A percentile compares a stretch with the other conserved stretches of the same genome.
Evolutionary conservation across 1,140 invertebrate species (phyloP).

Genomic region (Conus betulinus): DNA sequence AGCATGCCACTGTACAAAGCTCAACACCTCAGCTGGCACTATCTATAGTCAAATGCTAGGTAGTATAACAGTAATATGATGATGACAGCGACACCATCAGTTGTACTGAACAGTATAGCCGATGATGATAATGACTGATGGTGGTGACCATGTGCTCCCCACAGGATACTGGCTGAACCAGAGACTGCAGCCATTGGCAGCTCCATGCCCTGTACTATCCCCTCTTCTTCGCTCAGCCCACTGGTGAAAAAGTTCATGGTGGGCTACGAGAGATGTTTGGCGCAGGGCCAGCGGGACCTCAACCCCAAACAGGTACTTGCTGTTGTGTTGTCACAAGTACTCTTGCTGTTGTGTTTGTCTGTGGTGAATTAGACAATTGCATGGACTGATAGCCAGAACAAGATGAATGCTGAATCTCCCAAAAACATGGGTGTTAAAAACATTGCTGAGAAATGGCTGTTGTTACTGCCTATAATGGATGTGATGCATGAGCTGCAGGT

Average conservation of each 20-base stretch:
- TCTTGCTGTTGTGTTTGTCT: background rate
- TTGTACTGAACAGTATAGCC: too few relatives aligned
- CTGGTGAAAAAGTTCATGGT: constrained; percentile 98
- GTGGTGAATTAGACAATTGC: background rate
- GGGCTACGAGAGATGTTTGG: constrained; percentile 96
- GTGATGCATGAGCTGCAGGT: too few relatives aligned
- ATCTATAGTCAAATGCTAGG: too few relatives aligned
- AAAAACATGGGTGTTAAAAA: too few relatives aligned
- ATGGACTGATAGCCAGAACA: background rate
- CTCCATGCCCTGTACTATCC: constrained; percentile 95
- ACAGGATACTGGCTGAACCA: constrained; percentile 83
- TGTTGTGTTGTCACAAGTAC: background rate
- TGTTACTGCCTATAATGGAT: too few relatives aligned
- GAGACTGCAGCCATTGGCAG: constrained; percentile 90
- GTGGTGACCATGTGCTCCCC: constrained; percentile 85
- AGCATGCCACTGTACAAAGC: too few relatives aligned
- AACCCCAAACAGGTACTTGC: constrained; percentile 90
- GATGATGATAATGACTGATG: background rate
- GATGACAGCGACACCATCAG: too few relatives aligned
- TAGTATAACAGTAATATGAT: too few relatives aligned
- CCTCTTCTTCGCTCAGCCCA: constrained; percentile 95
- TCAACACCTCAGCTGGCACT: too few relatives aligned
- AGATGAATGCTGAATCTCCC: background rate
- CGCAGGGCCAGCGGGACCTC: constrained; percentile 93
- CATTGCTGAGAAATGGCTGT: too few relatives aligned